phyloP scores from a whole-genome alignment of 2,113 vertebrate species.

The Balaeniceps rex region DNA sequence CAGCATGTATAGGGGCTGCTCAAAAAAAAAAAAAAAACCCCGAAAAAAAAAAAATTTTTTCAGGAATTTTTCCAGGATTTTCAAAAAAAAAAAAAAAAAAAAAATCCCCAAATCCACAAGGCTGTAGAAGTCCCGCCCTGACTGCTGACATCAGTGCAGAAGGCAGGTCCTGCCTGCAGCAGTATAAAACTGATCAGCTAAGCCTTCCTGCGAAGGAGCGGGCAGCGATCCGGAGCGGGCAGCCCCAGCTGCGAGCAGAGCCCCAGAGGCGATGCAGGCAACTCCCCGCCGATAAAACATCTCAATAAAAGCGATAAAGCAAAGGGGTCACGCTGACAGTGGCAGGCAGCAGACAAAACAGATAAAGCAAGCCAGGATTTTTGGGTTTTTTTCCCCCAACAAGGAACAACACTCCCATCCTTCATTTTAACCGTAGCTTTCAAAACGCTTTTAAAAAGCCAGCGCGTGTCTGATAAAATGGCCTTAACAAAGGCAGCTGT shows the following conservation, averaged over 20 bases:
- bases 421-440: not conserved
- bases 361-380: not conserved
- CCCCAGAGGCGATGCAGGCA: not conserved
- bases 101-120: constrained; percentile 43
- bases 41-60: not conserved
- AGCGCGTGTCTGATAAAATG: fast-evolving
- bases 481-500: not conserved
- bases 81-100: not conserved
- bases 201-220: not conserved
- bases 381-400: fast-evolving
- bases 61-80: constrained; percentile 60
- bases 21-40: not conserved
- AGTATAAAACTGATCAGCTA: not conserved
- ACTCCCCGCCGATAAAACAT: not conserved
- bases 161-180: constrained; percentile 48
- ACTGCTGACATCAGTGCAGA: constrained; percentile 62
- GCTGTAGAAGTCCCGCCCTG: constrained; percentile 67
- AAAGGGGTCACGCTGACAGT: not conserved
- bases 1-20: constrained; percentile 56
- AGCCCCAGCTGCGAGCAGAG: not conserved
- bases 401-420: not conserved
- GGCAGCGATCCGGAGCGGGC: not conserved
- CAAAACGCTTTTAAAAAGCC: not conserved
- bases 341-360: not conserved
- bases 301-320: not conserved